phyloP scores from a whole-genome alignment of 2,888 invertebrate genomes.

The Xylota sylvarum region DNA sequence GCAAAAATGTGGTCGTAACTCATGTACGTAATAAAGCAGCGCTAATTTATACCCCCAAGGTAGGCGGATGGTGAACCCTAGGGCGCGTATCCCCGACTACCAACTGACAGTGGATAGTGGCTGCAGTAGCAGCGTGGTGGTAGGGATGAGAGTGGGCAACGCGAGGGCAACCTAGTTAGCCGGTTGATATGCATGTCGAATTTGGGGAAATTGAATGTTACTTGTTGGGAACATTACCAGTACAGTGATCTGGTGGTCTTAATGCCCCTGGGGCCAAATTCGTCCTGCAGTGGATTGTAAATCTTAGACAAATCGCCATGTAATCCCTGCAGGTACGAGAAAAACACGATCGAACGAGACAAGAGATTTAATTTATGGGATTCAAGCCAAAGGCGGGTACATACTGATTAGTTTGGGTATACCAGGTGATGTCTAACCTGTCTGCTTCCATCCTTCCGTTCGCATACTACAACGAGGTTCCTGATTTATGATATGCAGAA shows the following conservation, averaged over 20 bases:
- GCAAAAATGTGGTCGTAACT: conserved; percentile 57
- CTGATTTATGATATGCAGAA: conserved; percentile 1
- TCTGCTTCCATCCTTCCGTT: neutral
- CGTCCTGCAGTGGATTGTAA: conserved; percentile 31
- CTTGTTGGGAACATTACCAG: neutral
- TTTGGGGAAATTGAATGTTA: conserved; percentile 34
- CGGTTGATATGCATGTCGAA: conserved; percentile 40
- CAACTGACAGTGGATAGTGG: neutral
- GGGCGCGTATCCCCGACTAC: conserved; percentile 2
- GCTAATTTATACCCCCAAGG: conserved; percentile 33
- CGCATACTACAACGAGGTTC: neutral
- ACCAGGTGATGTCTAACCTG: conserved; percentile 1
- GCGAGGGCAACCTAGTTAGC: conserved; percentile 26
- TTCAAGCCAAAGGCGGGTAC: neutral
- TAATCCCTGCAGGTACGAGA: neutral
- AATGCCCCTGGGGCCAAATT: neutral
- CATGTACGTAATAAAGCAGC: conserved; percentile 60
- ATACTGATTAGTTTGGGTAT: neutral
- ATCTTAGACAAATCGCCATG: conserved; percentile 15
- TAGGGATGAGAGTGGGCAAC: neutral
- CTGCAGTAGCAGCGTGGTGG: neutral
- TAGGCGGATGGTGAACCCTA: conserved; percentile 13
- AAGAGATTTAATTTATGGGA: neutral
- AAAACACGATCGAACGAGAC: neutral
- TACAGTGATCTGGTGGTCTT: neutral